Base-by-base conservation (phyloP, 2,888 invertebrate genomes). In the Caenorhabditis parvicauda region DNA sequence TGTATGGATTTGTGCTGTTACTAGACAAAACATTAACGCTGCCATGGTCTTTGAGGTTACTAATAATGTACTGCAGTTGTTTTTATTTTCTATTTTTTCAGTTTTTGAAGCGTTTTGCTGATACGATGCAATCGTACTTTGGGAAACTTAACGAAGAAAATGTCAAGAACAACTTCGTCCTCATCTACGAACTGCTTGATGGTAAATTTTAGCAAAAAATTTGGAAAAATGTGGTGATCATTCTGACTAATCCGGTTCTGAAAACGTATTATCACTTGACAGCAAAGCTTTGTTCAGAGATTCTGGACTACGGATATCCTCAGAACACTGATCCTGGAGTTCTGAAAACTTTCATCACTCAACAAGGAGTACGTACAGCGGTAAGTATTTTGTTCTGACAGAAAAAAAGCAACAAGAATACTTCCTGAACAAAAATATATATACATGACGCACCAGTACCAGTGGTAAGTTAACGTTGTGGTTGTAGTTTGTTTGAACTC, bases 101-200 rank as follows among this genome's bases (percentile, higher is more conserved):
- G 85, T 96, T 99, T 83, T 86, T 99, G 42, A 87, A 94, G 52
- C 95, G 96, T 84, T 95, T 98, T 82, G 83, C 85, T 19, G 86
- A 86, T 70, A 94, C 98, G 51, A 98, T 99, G 98, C 94, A 95
- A 83, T 92, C 94, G 0, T 99, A 99, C 84, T 99, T 77, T 60
- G 98, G 96, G 55, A 98, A 99, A 85, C 92, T 99, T 67, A 94
- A 95, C 0, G 98, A 99, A 82, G 98, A 99, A 83, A 99, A 98
- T 82, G 96, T 99, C 81, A 99, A 98, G 85, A 99, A 99, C 83
- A 99, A 99, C 84, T 99, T 99, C 85, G 98, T 99, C n/a, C n/a
- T n/a, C n/a, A n/a, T n/a, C n/a, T n/a, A n/a, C n/a, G n/a, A n/a
- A n/a, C n/a, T n/a, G n/a, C n/a, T n/a, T n/a, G n/a, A n/a, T n/a